Conservation (phyloP, 1,140 invertebrate genomes). For the Lordiphosa stackelbergi region DNA sequence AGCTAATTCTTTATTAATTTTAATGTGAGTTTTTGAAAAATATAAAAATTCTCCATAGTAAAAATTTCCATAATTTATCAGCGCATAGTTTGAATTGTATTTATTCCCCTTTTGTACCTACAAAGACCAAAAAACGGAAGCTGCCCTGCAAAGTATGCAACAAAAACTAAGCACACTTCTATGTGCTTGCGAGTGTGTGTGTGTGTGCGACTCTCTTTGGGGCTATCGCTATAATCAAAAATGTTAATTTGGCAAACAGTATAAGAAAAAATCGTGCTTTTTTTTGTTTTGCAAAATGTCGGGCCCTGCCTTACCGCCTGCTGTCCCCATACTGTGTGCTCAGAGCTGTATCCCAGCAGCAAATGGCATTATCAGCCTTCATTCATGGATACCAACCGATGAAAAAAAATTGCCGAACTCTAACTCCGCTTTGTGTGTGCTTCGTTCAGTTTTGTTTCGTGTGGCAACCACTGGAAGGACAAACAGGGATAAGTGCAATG, state of each 20-base stretch:
- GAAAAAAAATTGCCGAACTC: constrained; percentile 23
- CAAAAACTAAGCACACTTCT: constrained; percentile 1
- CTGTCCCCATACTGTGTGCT: constrained; percentile 34
- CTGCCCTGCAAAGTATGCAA: constrained; percentile 30
- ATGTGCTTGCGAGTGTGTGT: constrained; percentile 8
- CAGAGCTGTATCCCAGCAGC: constrained; percentile 37
- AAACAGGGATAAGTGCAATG: constrained; percentile 68
- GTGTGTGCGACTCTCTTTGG: constrained; percentile 6
- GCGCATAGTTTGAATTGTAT: too few species aligned
- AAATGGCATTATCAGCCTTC: constrained; percentile 54
- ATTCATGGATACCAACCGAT: constrained; percentile 68
- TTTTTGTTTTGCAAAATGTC: constrained; percentile 42
- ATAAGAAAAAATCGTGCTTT: constrained; percentile 3
- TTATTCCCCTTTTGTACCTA: too few species aligned
- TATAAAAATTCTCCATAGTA: too few species aligned
- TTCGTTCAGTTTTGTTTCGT: constrained; percentile 50
- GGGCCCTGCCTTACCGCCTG: neutral
- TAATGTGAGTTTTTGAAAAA: too few species aligned
- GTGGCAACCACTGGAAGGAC: constrained; percentile 61
- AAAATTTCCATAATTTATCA: too few species aligned
- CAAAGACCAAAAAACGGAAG: constrained; percentile 10
- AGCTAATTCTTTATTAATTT: too few species aligned
- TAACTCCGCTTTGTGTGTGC: constrained; percentile 29
- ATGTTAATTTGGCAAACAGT: constrained; percentile 29
- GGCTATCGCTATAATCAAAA: constrained; percentile 27